phyloP scores from a whole-genome alignment of 2,888 invertebrate species.

The Dasysyrphus tricinctus region DNA sequence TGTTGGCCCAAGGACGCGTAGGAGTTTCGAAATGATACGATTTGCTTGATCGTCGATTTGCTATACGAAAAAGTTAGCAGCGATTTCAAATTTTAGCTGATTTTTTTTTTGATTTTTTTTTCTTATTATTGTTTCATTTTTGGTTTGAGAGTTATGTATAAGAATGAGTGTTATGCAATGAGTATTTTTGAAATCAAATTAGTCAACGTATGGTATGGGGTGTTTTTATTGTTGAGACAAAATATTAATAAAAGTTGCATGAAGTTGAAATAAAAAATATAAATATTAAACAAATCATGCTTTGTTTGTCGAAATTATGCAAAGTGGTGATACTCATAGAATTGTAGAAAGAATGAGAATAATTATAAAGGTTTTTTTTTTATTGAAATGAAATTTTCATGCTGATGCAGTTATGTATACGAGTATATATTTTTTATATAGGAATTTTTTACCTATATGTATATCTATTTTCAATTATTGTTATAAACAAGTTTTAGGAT shows the following conservation, averaged over 20 bases:
- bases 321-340: conserved; percentile 8
- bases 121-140: conserved; percentile 36
- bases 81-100: conserved; percentile 58
- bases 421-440: too few species aligned
- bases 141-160: background rate
- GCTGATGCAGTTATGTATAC: conserved; percentile 5
- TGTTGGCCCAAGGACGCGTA: conserved; percentile 90
- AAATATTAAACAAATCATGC: background rate
- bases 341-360: background rate
- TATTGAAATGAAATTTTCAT: conserved; percentile 15
- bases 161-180: conserved; percentile 31
- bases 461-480: too few species aligned
- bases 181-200: conserved; percentile 32
- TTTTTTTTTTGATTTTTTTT: conserved; percentile 6
- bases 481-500: too few species aligned
- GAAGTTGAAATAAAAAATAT: background rate
- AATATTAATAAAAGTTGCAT: conserved; percentile 34
- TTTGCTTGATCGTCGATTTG: conserved; percentile 83
- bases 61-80: conserved; percentile 80
- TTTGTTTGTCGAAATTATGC: background rate
- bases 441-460: too few species aligned
- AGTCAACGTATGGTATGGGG: conserved; percentile 34
- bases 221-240: background rate
- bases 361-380: background rate
- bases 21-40: conserved; percentile 84